Conservation (phyloP, 2,113 vertebrate species). For the Leucoraja erinaceus region DNA sequence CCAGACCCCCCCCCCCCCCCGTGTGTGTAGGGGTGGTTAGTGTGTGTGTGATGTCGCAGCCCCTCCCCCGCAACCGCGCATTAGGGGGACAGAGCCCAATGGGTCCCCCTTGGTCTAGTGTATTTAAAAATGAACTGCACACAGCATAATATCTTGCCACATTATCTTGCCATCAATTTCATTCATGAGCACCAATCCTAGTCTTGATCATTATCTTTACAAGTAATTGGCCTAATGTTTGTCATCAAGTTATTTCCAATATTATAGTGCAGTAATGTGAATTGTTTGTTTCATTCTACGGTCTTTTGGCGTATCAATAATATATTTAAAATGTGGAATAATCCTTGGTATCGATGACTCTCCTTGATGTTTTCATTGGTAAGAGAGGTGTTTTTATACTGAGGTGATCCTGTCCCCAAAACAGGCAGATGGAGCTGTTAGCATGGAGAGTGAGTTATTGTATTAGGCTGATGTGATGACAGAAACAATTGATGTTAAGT, state of each 20-base stretch:
- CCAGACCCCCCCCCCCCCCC: too few species aligned
- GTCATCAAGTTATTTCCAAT: background rate
- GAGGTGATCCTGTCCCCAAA: background rate
- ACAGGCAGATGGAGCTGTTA: background rate
- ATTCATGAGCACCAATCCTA: background rate
- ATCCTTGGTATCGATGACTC: background rate
- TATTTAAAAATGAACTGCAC: too few species aligned
- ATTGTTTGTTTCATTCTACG: background rate
- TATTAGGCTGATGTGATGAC: background rate
- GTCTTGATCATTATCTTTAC: background rate
- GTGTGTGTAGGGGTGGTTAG: too few species aligned
- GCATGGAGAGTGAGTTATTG: background rate
- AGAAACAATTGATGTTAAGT: background rate
- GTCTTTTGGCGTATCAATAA: background rate
- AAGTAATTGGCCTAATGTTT: background rate
- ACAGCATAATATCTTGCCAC: background rate
- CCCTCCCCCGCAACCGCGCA: too few species aligned
- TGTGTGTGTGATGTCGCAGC: too few species aligned
- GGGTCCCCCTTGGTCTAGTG: too few species aligned
- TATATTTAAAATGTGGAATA: background rate
- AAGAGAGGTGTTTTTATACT: background rate
- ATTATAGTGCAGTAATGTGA: background rate
- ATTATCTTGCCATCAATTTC: background rate
- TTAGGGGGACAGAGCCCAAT: too few species aligned
- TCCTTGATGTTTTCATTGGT: background rate